Conservation (phyloP, 2,888 invertebrate species). For the Trissonchulus sp. region DNA sequence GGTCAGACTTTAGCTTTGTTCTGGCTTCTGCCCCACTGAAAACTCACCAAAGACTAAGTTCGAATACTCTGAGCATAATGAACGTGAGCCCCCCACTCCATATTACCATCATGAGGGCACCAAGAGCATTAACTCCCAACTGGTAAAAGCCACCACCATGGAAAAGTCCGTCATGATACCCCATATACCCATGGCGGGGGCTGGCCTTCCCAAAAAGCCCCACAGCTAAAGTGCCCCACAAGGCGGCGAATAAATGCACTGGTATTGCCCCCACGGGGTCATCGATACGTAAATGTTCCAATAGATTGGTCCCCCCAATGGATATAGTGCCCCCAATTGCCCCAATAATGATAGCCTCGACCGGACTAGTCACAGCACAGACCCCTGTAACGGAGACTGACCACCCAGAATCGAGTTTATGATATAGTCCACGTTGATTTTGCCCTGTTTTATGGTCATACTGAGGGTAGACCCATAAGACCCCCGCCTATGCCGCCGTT, state of each 20-base stretch:
- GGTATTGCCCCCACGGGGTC: slow-evolving; percentile 88
- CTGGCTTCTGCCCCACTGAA: no score
- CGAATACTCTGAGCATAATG: no score
- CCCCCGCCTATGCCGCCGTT: slow-evolving; percentile 71
- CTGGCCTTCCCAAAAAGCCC: slow-evolving; percentile 13
- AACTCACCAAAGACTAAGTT: no score
- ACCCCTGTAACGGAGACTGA: slow-evolving; percentile 51
- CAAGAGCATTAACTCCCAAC: slow-evolving; percentile 9
- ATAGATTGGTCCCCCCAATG: slow-evolving; percentile 52
- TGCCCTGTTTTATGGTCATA: slow-evolving; percentile 37
- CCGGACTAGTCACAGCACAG: slow-evolving; percentile 49
- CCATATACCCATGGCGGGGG: no score
- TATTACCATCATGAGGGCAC: slow-evolving; percentile 11
- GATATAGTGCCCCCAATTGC: slow-evolving; percentile 41
- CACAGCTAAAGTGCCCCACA: slow-evolving; percentile 18
- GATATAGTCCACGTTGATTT: slow-evolving; percentile 47
- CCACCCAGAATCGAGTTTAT: slow-evolving; percentile 51
- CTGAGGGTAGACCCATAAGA: slow-evolving; percentile 31
- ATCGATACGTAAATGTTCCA: slow-evolving; percentile 72
- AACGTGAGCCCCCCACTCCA: no score
- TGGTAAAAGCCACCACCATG: not conserved
- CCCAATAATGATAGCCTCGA: slow-evolving; percentile 49
- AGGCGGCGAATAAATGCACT: slow-evolving; percentile 60
- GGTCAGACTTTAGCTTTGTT: no score
- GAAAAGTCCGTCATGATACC: not conserved